phyloP scores from a whole-genome alignment of 2,888 invertebrate species.

The Rugalucina vietnamica region DNA sequence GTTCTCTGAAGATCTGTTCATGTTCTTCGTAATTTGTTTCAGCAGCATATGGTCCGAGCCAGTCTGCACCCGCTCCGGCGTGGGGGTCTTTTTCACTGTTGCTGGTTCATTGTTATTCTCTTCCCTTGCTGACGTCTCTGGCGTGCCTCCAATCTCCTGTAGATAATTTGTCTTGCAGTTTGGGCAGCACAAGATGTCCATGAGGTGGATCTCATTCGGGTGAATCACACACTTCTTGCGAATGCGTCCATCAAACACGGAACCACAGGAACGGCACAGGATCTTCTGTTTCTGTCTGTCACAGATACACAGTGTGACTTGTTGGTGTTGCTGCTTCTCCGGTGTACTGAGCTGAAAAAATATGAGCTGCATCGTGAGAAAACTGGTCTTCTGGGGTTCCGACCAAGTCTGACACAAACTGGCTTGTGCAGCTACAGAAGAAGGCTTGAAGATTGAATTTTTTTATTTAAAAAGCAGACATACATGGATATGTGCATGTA shows the following conservation, averaged over 20 bases:
- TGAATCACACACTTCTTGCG: slow-evolving; percentile 66
- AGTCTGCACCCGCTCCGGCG: background rate
- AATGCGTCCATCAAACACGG: slow-evolving; percentile 67
- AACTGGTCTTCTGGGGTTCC: too few species aligned
- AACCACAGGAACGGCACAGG: slow-evolving; percentile 73
- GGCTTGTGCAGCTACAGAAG: too few species aligned
- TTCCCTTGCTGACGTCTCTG: background rate
- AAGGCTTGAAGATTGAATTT: too few species aligned
- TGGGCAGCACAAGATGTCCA: slow-evolving; percentile 72
- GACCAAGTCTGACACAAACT: too few species aligned
- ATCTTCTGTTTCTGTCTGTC: slow-evolving; percentile 67
- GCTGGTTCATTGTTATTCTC: slow-evolving; percentile 8
- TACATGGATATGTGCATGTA: too few species aligned
- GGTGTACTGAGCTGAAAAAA: background rate
- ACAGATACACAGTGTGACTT: slow-evolving; percentile 63
- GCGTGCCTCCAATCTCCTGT: slow-evolving; percentile 54
- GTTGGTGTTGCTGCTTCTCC: background rate
- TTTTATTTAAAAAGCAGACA: too few species aligned
- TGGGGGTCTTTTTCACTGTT: background rate
- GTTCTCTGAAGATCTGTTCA: background rate
- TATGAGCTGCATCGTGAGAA: background rate
- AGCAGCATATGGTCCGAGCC: background rate
- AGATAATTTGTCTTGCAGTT: slow-evolving; percentile 65
- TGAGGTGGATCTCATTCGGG: slow-evolving; percentile 72
- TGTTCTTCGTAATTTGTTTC: background rate